Evolutionary conservation across 2,797 vertebrate species (phyloP), one percentile per base, ranked within the genome.

Genomic region (Urosaurus nigricauda): DNA sequence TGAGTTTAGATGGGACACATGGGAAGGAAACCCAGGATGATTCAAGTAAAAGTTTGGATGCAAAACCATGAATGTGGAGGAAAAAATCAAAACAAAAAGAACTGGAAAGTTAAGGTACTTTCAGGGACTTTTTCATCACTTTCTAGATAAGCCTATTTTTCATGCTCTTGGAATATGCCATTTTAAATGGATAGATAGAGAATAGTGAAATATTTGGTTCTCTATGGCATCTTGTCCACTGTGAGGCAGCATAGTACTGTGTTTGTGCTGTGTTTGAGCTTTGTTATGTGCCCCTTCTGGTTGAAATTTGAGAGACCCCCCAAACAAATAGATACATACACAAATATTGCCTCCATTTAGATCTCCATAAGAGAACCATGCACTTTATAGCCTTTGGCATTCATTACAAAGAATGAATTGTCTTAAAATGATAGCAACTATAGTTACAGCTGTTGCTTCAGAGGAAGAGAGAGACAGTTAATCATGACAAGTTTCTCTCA

Each of bases 231-330:
- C 74, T 43, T 14, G 37, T 85, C 93, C 95, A 89, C 94, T 87
- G 14, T 90, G 88, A 79, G 95, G 92, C 93, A 94, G 92, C 79
- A 88, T 43, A 0, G 40, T 47, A 73, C 74, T 37, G 21, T 19
- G 26, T 47, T 37, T 83, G 32, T 19, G 29, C 12, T 19, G 17
- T 8, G n/a, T 51, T 68, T 21, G 19, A 75, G 26, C 13, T 40
- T 75, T 60, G 16, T 53, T 71, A 5, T 13, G n/a, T 51, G 17
- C 14, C 0, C 63, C 2, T 71, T 80, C 47, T 35, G 3, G 16
- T 29, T 56, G 32, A 21, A 17, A 53, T 12, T 63, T 37, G 12
- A 26, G 79, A 74, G 53, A 74, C 56, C n/a, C 35, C 47, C 35
- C 35, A 19, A 60, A 43, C 24, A 73, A 74, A 74, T 21, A 74